Percentiles rank a stretch among this genome's conserved stretches.
Evolutionary conservation across 2,797 vertebrate species (phyloP).

Genomic region (Alauda arvensis): DNA sequence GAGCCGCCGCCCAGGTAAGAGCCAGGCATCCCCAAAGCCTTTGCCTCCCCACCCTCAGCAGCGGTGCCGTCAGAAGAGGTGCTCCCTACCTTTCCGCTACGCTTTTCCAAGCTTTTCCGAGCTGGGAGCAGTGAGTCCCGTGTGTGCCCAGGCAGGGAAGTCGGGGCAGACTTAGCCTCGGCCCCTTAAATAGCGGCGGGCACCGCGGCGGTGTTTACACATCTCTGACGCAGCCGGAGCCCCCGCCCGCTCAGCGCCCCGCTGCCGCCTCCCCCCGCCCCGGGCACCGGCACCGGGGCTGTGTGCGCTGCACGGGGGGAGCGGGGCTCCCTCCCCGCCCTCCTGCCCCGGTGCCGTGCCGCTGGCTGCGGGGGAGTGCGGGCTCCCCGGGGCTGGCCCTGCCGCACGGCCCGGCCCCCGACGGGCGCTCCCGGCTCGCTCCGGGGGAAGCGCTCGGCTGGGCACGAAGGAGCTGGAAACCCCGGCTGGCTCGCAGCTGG

Average conservation of each 20-base stretch:
- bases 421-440: background rate
- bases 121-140: background rate
- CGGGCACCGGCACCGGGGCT: background rate
- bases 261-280: background rate
- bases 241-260: background rate
- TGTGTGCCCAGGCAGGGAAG: background rate
- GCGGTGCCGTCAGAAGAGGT: fast-evolving
- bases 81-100: constrained; percentile 10
- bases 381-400: background rate
- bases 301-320: background rate
- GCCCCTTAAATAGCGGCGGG: constrained; percentile 37
- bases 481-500: too few species aligned
- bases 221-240: constrained; percentile 36
- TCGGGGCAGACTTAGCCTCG: background rate
- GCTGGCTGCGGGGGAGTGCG: background rate
- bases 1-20: background rate
- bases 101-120: background rate
- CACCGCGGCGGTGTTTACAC: background rate
- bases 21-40: fast-evolving
- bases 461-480: background rate
- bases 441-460: too few species aligned
- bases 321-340: background rate
- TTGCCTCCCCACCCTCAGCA: background rate
- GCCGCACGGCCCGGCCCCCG: background rate
- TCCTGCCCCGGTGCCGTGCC: background rate